A percentile compares a stretch with the other conserved stretches of the same genome.
phyloP scores from a whole-genome alignment of 2,113 vertebrate genomes.

The Corythaeola cristata region DNA sequence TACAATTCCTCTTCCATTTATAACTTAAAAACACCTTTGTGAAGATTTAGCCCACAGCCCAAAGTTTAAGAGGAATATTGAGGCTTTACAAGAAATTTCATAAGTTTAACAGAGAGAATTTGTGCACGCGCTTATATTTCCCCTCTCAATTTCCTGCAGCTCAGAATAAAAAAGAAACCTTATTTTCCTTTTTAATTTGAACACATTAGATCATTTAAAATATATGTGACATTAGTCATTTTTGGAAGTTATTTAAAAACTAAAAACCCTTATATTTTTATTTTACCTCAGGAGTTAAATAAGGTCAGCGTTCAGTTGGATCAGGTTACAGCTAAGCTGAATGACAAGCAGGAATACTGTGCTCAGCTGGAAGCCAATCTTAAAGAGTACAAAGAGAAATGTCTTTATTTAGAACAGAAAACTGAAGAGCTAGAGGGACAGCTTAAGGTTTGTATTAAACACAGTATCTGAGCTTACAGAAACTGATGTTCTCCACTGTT shows the following conservation, averaged over 20 bases:
- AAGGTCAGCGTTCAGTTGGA: conserved; percentile 85
- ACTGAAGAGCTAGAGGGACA: conserved; percentile 85
- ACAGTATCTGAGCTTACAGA: not conserved
- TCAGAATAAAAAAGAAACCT: not conserved
- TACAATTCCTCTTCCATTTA: not conserved
- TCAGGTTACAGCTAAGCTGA: conserved; percentile 82
- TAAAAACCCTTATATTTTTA: not conserved
- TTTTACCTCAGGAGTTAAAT: conserved; percentile 86
- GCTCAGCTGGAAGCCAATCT: conserved; percentile 85
- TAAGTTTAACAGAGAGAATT: not conserved
- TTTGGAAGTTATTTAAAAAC: not conserved
- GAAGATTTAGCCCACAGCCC: not conserved
- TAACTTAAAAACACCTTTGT: not conserved
- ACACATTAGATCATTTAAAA: not conserved
- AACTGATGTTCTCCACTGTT: not conserved
- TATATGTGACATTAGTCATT: not conserved
- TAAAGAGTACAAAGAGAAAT: conserved; percentile 91
- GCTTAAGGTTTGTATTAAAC: conserved; percentile 82
- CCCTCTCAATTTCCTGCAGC: not conserved
- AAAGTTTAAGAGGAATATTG: not conserved
- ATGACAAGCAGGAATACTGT: conserved; percentile 88
- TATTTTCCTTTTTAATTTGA: not conserved
- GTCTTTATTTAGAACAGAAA: conserved; percentile 86
- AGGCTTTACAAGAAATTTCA: not conserved
- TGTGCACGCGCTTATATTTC: not conserved